Percentiles rank a stretch among this genome's conserved stretches.
phyloP scores from a whole-genome alignment of 2,888 invertebrate species.

The Eulithis testata region DNA sequence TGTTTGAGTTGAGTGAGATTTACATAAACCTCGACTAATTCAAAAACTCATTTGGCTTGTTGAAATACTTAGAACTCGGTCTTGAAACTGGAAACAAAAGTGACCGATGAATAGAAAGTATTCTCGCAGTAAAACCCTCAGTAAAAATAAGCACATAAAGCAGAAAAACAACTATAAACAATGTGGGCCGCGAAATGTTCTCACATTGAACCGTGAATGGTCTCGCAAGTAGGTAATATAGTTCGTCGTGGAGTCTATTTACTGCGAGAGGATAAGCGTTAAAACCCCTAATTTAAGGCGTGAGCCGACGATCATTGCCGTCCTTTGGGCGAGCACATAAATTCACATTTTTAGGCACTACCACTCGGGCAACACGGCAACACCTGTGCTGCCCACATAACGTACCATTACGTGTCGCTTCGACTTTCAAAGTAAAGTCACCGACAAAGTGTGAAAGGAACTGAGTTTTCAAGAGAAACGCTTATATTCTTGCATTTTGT shows the following conservation, averaged over 20 bases:
- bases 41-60: conserved; percentile 27
- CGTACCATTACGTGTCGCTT: conserved; percentile 65
- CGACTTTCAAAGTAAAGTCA: conserved; percentile 54
- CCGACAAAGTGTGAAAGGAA: conserved; percentile 37
- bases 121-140: conserved; percentile 44
- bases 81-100: conserved; percentile 23
- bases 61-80: conserved; percentile 13
- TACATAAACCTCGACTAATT: conserved; percentile 19
- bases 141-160: conserved; percentile 53
- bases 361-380: conserved; percentile 55
- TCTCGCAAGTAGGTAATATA: conserved; percentile 64
- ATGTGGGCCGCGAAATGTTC: conserved; percentile 53
- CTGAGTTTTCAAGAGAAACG: conserved; percentile 2
- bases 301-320: conserved; percentile 80
- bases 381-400: conserved; percentile 73
- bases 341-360: conserved; percentile 80
- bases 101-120: conserved; percentile 42
- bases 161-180: conserved; percentile 64
- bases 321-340: conserved; percentile 73
- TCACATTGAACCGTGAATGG: conserved; percentile 56
- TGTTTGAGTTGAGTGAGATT: conserved; percentile 32
- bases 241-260: conserved; percentile 73
- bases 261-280: conserved; percentile 77
- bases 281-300: conserved; percentile 81
- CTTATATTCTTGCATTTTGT: too few species aligned